Conservation (phyloP, 2,797 vertebrate genomes). For the Lemur catta region DNA sequence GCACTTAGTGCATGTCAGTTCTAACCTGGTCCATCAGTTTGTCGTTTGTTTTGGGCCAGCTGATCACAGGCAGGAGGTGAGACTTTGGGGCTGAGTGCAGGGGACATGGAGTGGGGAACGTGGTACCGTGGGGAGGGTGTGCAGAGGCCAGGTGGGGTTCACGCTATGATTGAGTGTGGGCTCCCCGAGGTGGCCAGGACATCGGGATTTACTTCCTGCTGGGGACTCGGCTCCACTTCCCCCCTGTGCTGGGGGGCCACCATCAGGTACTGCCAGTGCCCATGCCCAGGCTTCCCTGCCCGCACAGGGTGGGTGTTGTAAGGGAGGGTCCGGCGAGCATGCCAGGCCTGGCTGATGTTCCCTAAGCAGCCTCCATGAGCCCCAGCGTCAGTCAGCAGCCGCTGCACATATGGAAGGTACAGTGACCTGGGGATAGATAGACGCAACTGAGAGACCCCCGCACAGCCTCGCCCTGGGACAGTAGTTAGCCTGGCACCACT, state of each 20-base stretch:
- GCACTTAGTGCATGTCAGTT: background rate
- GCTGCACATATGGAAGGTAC: fast-evolving
- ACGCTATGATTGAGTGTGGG: fast-evolving
- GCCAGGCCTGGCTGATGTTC: background rate
- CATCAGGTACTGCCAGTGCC: too few relatives aligned
- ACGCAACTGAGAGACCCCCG: background rate
- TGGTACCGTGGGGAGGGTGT: background rate
- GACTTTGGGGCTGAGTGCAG: background rate
- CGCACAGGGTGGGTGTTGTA: background rate
- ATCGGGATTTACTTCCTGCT: background rate
- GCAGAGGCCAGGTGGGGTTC: background rate
- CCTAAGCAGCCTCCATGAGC: background rate
- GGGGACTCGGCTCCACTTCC: background rate
- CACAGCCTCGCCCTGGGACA: background rate
- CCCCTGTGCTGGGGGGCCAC: too few relatives aligned
- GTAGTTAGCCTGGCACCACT: background rate
- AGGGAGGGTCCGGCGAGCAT: background rate
- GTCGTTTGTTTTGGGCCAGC: background rate
- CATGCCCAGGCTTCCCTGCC: background rate
- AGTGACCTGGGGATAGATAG: background rate
- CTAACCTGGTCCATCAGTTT: background rate
- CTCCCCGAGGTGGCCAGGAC: background rate
- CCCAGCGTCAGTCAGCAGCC: background rate
- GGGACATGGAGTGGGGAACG: background rate
- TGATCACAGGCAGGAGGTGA: background rate